Evolutionary conservation across 2,113 vertebrate genomes (phyloP).

Genomic region (Miniopterus natalensis): DNA sequence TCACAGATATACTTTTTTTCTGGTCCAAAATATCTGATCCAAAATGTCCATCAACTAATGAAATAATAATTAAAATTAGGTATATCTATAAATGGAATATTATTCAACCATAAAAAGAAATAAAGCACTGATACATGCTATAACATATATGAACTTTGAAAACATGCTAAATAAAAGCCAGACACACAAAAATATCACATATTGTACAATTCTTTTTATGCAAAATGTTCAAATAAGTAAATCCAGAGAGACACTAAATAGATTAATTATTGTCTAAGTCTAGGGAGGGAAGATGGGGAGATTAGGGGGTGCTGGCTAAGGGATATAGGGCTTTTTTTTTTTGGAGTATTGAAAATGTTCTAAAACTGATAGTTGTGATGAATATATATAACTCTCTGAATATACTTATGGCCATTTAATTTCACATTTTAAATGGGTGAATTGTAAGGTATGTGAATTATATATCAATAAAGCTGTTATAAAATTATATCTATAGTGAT

Average conservation of each 20-base stretch:
- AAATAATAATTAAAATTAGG: background rate
- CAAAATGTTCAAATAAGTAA: no score
- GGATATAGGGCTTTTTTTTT: background rate
- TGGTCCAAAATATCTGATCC: background rate
- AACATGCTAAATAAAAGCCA: no score
- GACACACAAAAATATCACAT: no score
- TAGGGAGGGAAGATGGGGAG: no score
- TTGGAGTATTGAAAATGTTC: background rate
- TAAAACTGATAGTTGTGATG: background rate
- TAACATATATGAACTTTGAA: no score
- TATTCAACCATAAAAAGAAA: background rate
- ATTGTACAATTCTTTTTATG: no score
- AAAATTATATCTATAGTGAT: background rate
- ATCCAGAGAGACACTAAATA: no score
- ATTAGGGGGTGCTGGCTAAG: no score
- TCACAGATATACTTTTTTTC: background rate
- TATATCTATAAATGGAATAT: background rate
- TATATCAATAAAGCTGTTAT: background rate
- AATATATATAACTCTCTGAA: background rate
- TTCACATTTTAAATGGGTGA: background rate
- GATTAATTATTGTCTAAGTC: no score
- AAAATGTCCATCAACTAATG: background rate
- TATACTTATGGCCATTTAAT: background rate
- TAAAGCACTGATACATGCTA: background rate
- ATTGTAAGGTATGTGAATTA: background rate